Evolutionary conservation across 92 coral and sea anemone genomes (phyloP).

Genomic region (Zoanthus solanderi): DNA sequence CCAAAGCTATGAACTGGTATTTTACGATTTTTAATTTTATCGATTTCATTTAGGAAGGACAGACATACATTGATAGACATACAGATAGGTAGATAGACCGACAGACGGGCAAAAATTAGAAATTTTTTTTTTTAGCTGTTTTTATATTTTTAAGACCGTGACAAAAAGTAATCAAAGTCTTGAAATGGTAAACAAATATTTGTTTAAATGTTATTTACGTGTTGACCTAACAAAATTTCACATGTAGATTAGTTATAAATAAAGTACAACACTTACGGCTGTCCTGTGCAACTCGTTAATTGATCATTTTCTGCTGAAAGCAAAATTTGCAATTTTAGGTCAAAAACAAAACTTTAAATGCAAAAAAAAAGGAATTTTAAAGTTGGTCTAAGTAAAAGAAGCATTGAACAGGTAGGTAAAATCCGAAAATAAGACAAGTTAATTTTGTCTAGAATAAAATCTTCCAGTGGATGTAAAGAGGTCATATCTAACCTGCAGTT

Average conservation of each 20-base stretch:
- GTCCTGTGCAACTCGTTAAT: neutral
- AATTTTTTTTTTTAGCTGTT: neutral
- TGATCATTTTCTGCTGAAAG: neutral
- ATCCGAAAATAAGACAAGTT: too few relatives aligned
- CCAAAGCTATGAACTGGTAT: neutral
- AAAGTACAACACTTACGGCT: neutral
- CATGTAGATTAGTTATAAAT: neutral
- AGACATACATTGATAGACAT: neutral
- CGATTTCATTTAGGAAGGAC: too few relatives aligned
- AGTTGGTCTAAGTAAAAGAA: too few relatives aligned
- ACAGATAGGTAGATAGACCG: neutral
- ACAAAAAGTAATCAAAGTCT: too few relatives aligned
- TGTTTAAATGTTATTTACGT: too few relatives aligned
- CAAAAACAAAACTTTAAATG: too few relatives aligned
- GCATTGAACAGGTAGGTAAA: too few relatives aligned
- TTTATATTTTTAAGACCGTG: neutral
- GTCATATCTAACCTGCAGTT: constrained; percentile 42
- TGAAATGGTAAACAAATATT: too few relatives aligned
- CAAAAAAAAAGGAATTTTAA: too few relatives aligned
- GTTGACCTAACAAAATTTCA: neutral
- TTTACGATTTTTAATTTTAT: too few relatives aligned
- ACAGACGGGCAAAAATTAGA: too few relatives aligned
- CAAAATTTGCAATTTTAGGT: neutral
- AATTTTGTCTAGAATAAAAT: neutral
- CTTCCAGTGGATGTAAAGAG: neutral